phyloP scores from a whole-genome alignment of 2,113 vertebrate species.

The Mormyrus lacerda region DNA sequence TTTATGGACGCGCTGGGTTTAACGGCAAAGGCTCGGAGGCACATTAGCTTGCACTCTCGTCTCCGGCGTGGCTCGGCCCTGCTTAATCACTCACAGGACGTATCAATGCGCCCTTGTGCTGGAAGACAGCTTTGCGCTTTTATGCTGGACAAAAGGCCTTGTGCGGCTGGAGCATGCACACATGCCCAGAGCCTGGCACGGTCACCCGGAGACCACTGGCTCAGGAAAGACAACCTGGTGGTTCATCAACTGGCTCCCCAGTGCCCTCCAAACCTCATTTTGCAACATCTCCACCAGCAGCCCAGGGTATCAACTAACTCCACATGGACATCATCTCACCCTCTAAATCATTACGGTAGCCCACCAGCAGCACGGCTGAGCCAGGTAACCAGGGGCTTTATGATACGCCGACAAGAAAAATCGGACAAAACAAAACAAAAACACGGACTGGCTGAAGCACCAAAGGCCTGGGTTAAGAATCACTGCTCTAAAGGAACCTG shows the following conservation, averaged over 20 bases:
- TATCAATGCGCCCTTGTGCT: conserved; percentile 47
- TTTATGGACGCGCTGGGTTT: conserved; percentile 19
- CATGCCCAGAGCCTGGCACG: conserved; percentile 15
- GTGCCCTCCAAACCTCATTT: not conserved
- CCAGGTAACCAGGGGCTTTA: not conserved
- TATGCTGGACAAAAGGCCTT: conserved; percentile 44
- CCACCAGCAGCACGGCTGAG: not conserved
- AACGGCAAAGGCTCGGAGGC: conserved; percentile 26
- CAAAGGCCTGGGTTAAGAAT: not conserved
- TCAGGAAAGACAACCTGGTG: not conserved
- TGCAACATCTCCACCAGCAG: not conserved
- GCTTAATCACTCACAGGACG: not conserved
- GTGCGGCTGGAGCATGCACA: not conserved
- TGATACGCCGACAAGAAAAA: not conserved
- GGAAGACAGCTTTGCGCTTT: conserved; percentile 4
- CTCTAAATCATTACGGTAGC: not conserved
- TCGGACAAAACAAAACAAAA: not conserved
- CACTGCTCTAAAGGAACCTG: not conserved
- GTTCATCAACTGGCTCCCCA: not conserved
- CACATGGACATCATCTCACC: not conserved
- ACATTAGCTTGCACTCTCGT: not conserved
- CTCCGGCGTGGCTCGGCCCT: not conserved
- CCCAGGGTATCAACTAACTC: not conserved
- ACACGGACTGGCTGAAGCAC: not conserved
- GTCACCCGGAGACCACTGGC: conserved; percentile 39